Evolutionary conservation across 1,140 invertebrate genomes (phyloP), one percentile per base, ranked within the genome.

Genomic region (Calosoma granatense): DNA sequence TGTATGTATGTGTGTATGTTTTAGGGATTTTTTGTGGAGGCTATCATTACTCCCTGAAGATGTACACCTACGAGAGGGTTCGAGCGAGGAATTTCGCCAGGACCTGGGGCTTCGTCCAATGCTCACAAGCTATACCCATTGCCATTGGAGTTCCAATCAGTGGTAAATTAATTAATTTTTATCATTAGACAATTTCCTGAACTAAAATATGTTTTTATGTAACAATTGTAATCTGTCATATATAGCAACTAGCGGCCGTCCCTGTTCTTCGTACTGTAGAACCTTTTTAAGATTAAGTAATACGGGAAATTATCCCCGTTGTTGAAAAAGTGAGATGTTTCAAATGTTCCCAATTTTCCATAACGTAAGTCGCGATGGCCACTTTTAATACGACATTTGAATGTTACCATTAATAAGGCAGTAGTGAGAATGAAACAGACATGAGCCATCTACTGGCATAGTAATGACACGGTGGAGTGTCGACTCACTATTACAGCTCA

Each of bases 41-140:
- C 6, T 91, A 91, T 73, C 86, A 90, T 67, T 92, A 92, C 67
- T 87, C 88, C 12, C 74, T 93, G 21, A 92, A 92, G 70, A 89
- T 92, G 83, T 91, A 91, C 72, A 89, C 87, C 0, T 90, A 92
- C 65, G 89, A 93, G 70, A 78, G 87, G 61, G 88, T 92, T 6
- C 74, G 88, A 36, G 88, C 88, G 0, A 78, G 88, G 57, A 88
- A 93, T 70, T 93, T 93, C 70, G 86, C 89, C 0, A 77, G 88
- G 56, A 90, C 90, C 0, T 94, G 90, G 90, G 87, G 88, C 51
- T 93, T 90, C 69, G 84, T 93, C n/a, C 89, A 91, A 69, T 91
- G 85, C 64, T 88, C 87, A 2, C 90, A 92, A 68, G 86, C 87
- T 0, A 81, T 93, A 64, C 88, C 90, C 9, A 85, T 90, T n/a